phyloP scores from a whole-genome alignment of 2,888 invertebrate species.

The Ethmia dodecea region DNA sequence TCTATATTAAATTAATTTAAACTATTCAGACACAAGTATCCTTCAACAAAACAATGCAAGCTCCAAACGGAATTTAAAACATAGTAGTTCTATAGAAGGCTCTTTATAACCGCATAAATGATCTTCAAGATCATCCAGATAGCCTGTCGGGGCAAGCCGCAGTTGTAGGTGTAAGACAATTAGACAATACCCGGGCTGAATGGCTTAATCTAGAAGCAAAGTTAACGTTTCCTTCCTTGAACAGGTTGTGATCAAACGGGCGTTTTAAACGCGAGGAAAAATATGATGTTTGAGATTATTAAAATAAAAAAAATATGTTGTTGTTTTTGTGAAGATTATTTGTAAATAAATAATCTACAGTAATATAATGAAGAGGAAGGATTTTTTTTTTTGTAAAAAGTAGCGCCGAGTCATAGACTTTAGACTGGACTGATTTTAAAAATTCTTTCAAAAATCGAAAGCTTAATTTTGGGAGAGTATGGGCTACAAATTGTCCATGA shows the following conservation, averaged over 20 bases:
- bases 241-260: neutral
- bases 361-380: neutral
- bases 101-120: neutral
- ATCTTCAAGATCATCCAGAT: neutral
- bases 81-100: neutral
- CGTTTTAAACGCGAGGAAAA: neutral
- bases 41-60: neutral
- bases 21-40: neutral
- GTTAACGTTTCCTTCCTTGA: neutral
- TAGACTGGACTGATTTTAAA: neutral
- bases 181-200: conserved; percentile 56
- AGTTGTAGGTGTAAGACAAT: conserved; percentile 66
- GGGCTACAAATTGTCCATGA: too few species aligned
- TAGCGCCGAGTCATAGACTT: neutral
- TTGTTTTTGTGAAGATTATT: neutral
- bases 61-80: neutral
- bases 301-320: neutral
- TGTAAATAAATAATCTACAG: neutral
- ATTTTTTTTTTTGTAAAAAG: neutral
- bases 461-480: too few species aligned
- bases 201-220: conserved; percentile 41
- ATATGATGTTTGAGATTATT: neutral
- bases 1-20: neutral
- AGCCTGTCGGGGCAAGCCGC: conserved; percentile 17
- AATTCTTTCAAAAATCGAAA: neutral